A percentile compares a stretch with the other conserved stretches of the same genome.
These are phyloP conservation scores for Ciconia boyciana DNA, from an alignment of 2,113 vertebrate species.

Conservation along the genomic window DNA sequence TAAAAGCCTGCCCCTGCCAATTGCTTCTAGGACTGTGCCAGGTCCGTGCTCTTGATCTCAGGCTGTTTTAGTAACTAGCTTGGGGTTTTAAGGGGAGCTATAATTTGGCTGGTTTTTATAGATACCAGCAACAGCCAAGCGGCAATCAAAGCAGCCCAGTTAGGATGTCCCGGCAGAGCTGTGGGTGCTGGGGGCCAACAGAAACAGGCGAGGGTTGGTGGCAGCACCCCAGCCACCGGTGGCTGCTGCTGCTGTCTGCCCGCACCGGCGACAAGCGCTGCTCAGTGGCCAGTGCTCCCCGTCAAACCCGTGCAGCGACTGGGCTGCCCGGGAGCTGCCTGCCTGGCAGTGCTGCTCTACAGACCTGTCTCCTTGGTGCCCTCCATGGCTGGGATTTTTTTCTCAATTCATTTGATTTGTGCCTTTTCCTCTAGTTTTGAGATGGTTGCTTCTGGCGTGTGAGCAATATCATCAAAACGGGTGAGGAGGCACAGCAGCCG, in stretches of 20 bases:
- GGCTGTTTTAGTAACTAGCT: neutral
- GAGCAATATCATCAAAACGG: neutral
- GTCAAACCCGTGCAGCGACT: neutral
- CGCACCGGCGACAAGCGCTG: rapidly evolving
- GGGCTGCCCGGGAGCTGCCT: rapidly evolving
- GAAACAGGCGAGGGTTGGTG: neutral
- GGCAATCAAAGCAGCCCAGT: neutral
- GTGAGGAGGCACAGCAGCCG: rapidly evolving
- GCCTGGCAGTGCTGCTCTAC: neutral
- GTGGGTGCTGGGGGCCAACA: neutral
- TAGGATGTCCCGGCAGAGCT: neutral
- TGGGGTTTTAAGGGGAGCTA: conserved; percentile 27
- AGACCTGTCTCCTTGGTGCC: neutral
- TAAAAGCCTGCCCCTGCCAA: neutral
- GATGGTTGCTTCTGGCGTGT: rapidly evolving
- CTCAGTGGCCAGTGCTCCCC: neutral
- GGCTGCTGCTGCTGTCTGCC: neutral
- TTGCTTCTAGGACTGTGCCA: conserved; percentile 22
- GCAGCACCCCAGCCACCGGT: neutral
- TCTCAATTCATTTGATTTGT: neutral
- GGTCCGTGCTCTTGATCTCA: neutral
- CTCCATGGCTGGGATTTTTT: neutral
- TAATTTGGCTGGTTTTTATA: conserved; percentile 46
- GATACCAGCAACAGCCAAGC: neutral
- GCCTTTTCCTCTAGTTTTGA: neutral